Evolutionary conservation across 2,797 vertebrate genomes (phyloP).

Genomic region (Forpus xanthops): DNA sequence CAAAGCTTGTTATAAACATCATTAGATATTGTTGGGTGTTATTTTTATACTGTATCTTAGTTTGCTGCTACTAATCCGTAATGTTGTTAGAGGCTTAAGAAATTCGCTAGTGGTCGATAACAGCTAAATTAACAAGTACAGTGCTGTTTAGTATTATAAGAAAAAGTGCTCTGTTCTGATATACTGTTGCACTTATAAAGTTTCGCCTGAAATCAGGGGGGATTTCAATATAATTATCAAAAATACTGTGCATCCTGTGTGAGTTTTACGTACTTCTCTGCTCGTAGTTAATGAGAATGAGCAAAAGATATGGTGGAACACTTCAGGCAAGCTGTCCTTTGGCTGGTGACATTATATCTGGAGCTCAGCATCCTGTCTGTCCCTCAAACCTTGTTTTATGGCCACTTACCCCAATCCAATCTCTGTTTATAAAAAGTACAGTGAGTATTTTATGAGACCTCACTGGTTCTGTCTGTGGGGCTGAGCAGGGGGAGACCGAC

Average conservation of each 20-base stretch:
- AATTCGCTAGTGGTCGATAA: not conserved
- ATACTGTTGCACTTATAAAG: not conserved
- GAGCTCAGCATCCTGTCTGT: slow-evolving; percentile 32
- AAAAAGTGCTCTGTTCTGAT: not conserved
- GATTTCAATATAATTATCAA: not conserved
- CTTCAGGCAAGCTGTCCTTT: not conserved
- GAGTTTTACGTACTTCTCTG: not conserved
- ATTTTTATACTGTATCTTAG: not conserved
- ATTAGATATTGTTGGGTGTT: not conserved
- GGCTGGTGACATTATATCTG: slow-evolving; percentile 24
- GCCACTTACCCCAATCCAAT: slow-evolving; percentile 7
- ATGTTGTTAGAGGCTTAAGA: not conserved
- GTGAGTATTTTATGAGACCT: slow-evolving; percentile 4
- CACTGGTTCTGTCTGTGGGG: not conserved
- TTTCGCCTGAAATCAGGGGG: not conserved
- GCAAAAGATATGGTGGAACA: not conserved
- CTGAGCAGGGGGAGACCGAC: not conserved
- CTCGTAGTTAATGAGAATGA: slow-evolving; percentile 42
- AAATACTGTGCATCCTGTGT: not conserved
- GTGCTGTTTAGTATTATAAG: not conserved
- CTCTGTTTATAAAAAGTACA: slow-evolving; percentile 42
- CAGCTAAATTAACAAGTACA: not conserved
- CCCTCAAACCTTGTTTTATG: slow-evolving; percentile 56
- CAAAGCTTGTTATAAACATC: not conserved
- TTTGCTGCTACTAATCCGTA: not conserved